phyloP scores from a whole-genome alignment of 2,888 invertebrate genomes.

The Acheta domesticus region DNA sequence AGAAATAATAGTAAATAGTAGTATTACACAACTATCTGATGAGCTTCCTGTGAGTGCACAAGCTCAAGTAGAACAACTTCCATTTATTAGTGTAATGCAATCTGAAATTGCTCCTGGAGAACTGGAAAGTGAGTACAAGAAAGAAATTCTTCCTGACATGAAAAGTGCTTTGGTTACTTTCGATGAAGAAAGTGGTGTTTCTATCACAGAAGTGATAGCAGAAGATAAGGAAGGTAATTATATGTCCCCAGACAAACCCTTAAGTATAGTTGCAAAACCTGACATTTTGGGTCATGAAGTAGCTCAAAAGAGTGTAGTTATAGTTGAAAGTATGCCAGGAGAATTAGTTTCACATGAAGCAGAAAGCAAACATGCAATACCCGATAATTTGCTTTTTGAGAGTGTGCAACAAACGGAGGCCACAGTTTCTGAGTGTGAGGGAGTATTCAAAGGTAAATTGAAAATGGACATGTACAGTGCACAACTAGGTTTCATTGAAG shows the following conservation, averaged over 20 bases:
- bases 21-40: conserved; percentile 46
- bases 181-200: conserved; percentile 46
- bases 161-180: conserved; percentile 49
- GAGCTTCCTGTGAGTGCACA: conserved; percentile 51
- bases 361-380: conserved; percentile 44
- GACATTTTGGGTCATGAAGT: conserved; percentile 49
- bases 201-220: conserved; percentile 51
- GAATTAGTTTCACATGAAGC: conserved; percentile 44
- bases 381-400: conserved; percentile 52
- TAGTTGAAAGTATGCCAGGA: conserved; percentile 46
- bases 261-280: conserved; percentile 46
- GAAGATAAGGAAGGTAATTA: conserved; percentile 49
- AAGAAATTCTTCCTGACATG: conserved; percentile 45
- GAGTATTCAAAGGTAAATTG: conserved; percentile 45
- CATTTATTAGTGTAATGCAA: conserved; percentile 53
- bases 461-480: conserved; percentile 48
- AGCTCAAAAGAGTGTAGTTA: conserved; percentile 47
- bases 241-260: conserved; percentile 44
- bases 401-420: conserved; percentile 55
- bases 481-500: conserved; percentile 48
- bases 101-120: conserved; percentile 48
- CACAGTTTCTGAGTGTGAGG: conserved; percentile 46
- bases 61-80: conserved; percentile 51
- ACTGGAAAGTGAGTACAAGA: conserved; percentile 47
- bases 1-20: conserved; percentile 51